These are phyloP conservation scores for Henricia sp. DNA, from an alignment of 53 echinoderm and acorn worm genomes.

Conservation along the genomic window DNA sequence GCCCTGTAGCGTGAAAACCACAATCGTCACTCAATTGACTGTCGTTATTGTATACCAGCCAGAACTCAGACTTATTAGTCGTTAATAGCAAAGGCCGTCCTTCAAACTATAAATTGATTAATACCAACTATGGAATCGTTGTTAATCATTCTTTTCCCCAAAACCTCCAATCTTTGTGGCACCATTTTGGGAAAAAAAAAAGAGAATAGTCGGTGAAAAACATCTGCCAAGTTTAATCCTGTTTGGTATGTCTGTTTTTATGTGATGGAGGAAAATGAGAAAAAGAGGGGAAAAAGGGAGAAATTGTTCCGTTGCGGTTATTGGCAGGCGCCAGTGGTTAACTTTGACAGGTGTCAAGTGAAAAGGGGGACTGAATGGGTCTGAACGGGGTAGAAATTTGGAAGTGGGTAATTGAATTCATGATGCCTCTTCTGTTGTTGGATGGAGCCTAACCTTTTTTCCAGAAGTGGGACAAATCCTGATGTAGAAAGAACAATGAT, in stretches of 20 bases:
- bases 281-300: not conserved
- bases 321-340: constrained; percentile 48
- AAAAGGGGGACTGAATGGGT: constrained; percentile 15
- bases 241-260: not conserved
- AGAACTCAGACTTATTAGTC: not conserved
- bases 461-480: not conserved
- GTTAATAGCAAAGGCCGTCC: constrained; percentile 24
- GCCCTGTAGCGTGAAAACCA: not conserved
- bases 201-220: constrained; percentile 30
- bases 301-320: constrained; percentile 25
- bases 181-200: no score
- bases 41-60: not conserved
- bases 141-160: not conserved
- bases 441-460: not conserved
- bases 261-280: not conserved
- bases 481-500: constrained; percentile 10
- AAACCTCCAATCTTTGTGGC: no score
- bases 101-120: constrained; percentile 22
- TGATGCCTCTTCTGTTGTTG: constrained; percentile 10
- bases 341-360: constrained; percentile 47
- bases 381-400: constrained; percentile 4
- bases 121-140: not conserved
- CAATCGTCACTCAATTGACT: constrained; percentile 9
- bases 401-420: not conserved
- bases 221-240: constrained; percentile 37